Conservation (phyloP, 1,140 invertebrate species). For the Triops longicaudatus region DNA sequence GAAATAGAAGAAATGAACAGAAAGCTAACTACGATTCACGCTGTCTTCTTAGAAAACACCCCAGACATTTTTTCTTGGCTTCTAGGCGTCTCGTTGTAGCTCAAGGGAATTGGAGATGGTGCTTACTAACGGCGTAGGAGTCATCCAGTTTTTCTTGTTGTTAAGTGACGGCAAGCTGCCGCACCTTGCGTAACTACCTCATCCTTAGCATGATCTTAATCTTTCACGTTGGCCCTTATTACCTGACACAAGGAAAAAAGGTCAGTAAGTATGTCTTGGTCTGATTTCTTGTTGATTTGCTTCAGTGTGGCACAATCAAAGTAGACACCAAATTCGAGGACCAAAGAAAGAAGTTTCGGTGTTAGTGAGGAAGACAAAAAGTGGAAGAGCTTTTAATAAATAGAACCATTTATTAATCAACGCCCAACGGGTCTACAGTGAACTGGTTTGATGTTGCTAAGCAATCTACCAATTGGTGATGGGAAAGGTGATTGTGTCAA, state of each 20-base stretch:
- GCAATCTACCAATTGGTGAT: constrained; percentile 2
- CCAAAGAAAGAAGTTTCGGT: too few relatives aligned
- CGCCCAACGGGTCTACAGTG: neutral
- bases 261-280: too few relatives aligned
- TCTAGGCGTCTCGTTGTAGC: neutral
- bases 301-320: too few relatives aligned
- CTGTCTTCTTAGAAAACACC: neutral
- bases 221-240: too few relatives aligned
- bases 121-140: neutral
- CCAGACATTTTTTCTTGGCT: neutral
- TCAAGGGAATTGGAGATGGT: neutral
- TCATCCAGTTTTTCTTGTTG: neutral
- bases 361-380: neutral
- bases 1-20: neutral
- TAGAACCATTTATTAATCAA: neutral
- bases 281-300: too few relatives aligned
- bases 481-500: neutral
- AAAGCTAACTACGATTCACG: constrained; percentile 7
- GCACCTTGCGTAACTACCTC: neutral
- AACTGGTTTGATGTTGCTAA: constrained; percentile 1
- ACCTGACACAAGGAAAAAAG: too few relatives aligned
- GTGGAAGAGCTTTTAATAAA: neutral
- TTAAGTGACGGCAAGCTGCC: neutral
- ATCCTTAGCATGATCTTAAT: neutral
- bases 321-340: too few relatives aligned